phyloP scores from a whole-genome alignment of 2,113 vertebrate species.

The Tachuris rubrigastra region DNA sequence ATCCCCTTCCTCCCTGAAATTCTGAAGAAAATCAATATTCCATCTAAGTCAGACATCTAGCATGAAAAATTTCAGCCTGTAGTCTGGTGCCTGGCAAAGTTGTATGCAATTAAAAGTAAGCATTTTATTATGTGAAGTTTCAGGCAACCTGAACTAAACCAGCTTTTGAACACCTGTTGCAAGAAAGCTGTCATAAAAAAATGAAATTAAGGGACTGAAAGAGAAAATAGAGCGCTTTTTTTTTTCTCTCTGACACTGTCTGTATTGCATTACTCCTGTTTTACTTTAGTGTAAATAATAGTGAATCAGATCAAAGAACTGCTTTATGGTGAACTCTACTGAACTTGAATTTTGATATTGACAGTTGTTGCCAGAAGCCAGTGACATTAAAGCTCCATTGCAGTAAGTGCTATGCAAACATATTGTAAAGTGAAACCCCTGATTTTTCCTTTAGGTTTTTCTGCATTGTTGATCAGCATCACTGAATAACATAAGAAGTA shows the following conservation, averaged over 20 bases:
- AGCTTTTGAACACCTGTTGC: not conserved
- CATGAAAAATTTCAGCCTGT: conserved; percentile 15
- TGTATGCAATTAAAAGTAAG: not conserved
- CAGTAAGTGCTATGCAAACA: not conserved
- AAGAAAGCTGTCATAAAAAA: not conserved
- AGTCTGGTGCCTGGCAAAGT: not conserved
- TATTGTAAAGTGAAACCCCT: not conserved
- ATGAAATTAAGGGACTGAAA: not conserved
- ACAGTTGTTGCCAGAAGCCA: not conserved
- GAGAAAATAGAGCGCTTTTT: not conserved
- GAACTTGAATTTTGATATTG: not conserved
- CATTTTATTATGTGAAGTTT: not conserved
- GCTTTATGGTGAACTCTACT: not conserved
- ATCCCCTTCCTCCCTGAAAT: not conserved
- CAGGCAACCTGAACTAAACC: not conserved
- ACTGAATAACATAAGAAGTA: not conserved
- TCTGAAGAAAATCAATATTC: conserved; percentile 36
- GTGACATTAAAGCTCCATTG: not conserved
- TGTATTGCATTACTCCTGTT: not conserved
- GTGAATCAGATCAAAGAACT: not conserved
- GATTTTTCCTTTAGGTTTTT: not conserved
- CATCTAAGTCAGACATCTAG: conserved; percentile 13
- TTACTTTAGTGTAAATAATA: not conserved
- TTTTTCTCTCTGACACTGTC: not conserved
- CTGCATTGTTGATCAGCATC: not conserved